A percentile compares a stretch with the other conserved stretches of the same genome.
Evolutionary conservation across 2,888 invertebrate species (phyloP).

Genomic region (Dryocosmus kuriphilus): DNA sequence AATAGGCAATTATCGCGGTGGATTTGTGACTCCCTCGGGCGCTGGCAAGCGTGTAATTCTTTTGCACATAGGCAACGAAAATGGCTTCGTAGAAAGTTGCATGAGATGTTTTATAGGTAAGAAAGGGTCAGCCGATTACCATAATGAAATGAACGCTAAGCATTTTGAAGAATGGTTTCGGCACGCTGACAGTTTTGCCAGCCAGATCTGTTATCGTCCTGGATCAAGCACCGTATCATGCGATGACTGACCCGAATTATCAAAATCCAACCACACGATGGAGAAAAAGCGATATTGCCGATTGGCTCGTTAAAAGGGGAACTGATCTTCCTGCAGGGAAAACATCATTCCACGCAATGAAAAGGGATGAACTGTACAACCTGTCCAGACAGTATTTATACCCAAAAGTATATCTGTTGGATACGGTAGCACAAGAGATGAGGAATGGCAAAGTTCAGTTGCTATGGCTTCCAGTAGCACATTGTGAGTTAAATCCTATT

Average conservation of each 20-base stretch:
- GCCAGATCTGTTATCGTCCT: constrained; percentile 38
- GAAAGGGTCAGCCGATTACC: constrained; percentile 39
- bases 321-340: not conserved
- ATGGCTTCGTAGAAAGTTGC: too few relatives aligned
- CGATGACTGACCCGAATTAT: constrained; percentile 31
- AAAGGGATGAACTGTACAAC: not conserved
- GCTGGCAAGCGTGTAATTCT: too few relatives aligned
- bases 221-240: constrained; percentile 47
- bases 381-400: not conserved
- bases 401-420: constrained; percentile 1
- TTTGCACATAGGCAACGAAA: too few relatives aligned
- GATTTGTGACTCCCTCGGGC: too few relatives aligned
- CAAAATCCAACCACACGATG: constrained; percentile 31
- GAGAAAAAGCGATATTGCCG: not conserved
- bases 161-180: constrained; percentile 45
- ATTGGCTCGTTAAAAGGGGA: too few relatives aligned
- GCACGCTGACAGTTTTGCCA: constrained; percentile 39
- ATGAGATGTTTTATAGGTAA: constrained; percentile 13
- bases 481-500: not conserved
- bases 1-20: not conserved
- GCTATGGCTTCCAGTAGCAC: not conserved
- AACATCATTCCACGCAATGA: not conserved
- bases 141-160: constrained; percentile 32
- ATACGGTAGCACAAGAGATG: not conserved
- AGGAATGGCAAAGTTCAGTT: not conserved